phyloP scores from a whole-genome alignment of 1,140 invertebrate species.

The Coenobita brevimanus region DNA sequence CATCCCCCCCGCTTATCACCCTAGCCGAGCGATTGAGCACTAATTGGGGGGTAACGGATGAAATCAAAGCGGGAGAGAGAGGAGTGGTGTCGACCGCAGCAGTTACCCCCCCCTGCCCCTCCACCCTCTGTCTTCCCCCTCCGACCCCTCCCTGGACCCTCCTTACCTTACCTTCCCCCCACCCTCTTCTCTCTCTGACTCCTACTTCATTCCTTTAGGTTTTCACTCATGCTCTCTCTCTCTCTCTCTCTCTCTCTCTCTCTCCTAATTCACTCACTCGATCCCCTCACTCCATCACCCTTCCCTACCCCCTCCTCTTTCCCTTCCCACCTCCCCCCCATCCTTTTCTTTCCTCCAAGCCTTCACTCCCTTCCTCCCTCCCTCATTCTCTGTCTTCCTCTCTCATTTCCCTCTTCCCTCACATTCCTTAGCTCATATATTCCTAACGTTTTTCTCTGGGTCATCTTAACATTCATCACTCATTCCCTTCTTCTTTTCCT shows the following conservation, averaged over 20 bases:
- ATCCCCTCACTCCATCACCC: not conserved
- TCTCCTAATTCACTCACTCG: not conserved
- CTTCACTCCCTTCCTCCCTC: constrained; percentile 27
- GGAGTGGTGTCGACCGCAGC: constrained; percentile 47
- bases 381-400: not conserved
- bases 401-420: not conserved
- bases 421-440: not conserved
- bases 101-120: not conserved
- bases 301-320: not conserved
- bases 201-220: not conserved
- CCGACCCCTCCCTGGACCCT: not conserved
- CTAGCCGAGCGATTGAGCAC: constrained; percentile 64
- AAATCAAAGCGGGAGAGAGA: constrained; percentile 63
- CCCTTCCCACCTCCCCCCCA: not conserved
- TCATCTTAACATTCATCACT: not conserved
- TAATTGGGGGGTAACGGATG: constrained; percentile 68
- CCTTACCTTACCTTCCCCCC: not conserved
- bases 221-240: too few species aligned
- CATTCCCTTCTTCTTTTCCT: not conserved
- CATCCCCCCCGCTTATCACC: constrained; percentile 64
- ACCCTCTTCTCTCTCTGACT: not conserved
- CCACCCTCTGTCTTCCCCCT: not conserved
- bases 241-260: constrained; percentile 10
- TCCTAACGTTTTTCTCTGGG: not conserved
- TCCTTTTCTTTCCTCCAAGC: not conserved